Conservation (phyloP, 2,888 invertebrate genomes). For the Hipparchia sbordonii region DNA sequence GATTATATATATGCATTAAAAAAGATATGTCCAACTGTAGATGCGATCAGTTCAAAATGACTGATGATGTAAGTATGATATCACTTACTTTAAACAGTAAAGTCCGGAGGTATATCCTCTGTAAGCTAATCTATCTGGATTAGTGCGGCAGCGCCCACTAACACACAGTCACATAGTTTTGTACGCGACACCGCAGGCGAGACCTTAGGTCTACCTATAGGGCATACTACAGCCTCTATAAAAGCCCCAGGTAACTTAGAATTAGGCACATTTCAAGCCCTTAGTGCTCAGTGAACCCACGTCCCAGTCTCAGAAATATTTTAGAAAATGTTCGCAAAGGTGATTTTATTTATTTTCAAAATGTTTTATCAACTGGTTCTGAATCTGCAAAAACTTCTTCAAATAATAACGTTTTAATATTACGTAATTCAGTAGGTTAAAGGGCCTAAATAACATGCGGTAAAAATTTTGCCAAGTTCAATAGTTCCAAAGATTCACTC, state of each 20-base stretch:
- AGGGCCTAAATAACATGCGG: too few relatives aligned
- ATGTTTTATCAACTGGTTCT: not conserved
- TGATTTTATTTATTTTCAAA: constrained; percentile 44
- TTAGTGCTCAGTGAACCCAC: constrained; percentile 67
- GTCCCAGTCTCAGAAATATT: constrained; percentile 59
- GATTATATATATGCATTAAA: too few relatives aligned
- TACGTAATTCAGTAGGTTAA: not conserved
- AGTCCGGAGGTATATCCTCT: constrained; percentile 49
- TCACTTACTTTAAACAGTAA: too few relatives aligned
- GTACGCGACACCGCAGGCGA: constrained; percentile 56
- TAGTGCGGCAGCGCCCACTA: constrained; percentile 66
- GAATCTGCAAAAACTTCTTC: not conserved
- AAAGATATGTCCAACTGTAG: too few relatives aligned
- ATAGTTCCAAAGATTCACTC: too few relatives aligned
- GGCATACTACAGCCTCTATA: constrained; percentile 68
- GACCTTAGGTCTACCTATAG: constrained; percentile 67
- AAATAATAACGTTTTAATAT: not conserved
- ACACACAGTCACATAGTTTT: constrained; percentile 56
- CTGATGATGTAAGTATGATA: too few relatives aligned
- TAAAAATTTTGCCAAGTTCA: too few relatives aligned
- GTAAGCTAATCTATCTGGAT: constrained; percentile 55
- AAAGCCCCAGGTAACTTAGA: constrained; percentile 71
- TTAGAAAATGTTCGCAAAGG: constrained; percentile 77
- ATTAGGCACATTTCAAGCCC: constrained; percentile 75
- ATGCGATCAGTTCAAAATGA: too few relatives aligned